Percentiles rank a stretch among this genome's conserved stretches.
Evolutionary conservation across 2,797 vertebrate species (phyloP).

Genomic region (Micrastur ruficollis): DNA sequence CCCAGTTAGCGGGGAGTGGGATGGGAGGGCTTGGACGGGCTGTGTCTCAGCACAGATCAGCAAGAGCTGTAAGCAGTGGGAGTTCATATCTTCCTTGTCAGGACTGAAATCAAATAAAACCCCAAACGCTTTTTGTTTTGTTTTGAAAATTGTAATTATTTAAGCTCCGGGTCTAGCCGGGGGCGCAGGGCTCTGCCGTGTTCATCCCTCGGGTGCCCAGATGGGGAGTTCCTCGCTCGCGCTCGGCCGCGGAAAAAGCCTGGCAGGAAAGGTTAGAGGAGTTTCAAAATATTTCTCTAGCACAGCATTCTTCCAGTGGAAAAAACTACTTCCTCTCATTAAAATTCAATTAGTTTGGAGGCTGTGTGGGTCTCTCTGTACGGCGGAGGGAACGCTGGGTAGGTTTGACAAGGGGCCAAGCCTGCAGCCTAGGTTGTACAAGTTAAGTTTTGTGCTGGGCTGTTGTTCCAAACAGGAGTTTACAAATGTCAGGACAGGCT

Average conservation of each 20-base stretch:
- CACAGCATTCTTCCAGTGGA: conserved; percentile 1
- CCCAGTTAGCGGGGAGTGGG: neutral
- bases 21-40: neutral
- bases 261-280: neutral
- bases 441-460: neutral
- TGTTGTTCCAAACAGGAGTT: neutral
- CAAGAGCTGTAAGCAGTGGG: neutral
- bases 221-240: neutral
- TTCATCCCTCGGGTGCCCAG: accelerated
- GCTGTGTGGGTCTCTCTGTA: conserved; percentile 29
- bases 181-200: neutral
- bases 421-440: neutral
- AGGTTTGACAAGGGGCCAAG: conserved; percentile 65
- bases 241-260: neutral
- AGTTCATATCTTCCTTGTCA: neutral
- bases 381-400: neutral
- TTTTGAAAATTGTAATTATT: neutral
- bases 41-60: neutral
- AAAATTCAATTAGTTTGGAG: conserved; percentile 59
- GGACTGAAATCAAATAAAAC: neutral
- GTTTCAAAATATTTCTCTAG: neutral
- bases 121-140: accelerated
- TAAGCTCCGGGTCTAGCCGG: neutral
- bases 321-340: conserved; percentile 70
- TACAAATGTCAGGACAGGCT: neutral